phyloP scores from a whole-genome alignment of 2,888 invertebrate species.

The Ormyrus rosae region DNA sequence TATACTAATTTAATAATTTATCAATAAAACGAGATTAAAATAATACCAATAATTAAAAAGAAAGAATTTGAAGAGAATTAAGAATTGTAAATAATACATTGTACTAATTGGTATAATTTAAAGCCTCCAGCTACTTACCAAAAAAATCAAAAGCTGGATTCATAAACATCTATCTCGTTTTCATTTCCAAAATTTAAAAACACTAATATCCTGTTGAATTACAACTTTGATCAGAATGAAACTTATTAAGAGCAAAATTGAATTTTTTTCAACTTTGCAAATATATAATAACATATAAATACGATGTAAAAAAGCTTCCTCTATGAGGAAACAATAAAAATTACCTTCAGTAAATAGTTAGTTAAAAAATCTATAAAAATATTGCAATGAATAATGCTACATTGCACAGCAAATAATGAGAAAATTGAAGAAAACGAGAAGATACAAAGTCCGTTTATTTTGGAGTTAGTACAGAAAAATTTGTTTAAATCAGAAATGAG shows the following conservation, averaged over 20 bases:
- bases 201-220: slow-evolving; percentile 30
- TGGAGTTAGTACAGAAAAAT: not conserved
- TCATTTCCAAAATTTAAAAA: slow-evolving; percentile 33
- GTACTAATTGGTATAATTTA: slow-evolving; percentile 16
- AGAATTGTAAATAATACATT: slow-evolving; percentile 6
- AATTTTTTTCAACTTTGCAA: slow-evolving; percentile 42
- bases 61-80: slow-evolving; percentile 2
- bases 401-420: not conserved
- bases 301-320: slow-evolving; percentile 17
- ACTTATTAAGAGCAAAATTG: slow-evolving; percentile 29
- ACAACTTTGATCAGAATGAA: not conserved
- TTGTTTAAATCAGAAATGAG: not conserved
- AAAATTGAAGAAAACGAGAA: slow-evolving; percentile 13
- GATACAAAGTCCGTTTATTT: not conserved
- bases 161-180: slow-evolving; percentile 35
- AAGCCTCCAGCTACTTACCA: slow-evolving; percentile 53
- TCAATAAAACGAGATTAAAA: no score
- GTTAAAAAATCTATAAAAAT: not conserved
- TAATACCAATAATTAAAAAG: no score
- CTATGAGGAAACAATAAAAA: not conserved
- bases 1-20: no score
- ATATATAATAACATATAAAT: slow-evolving; percentile 13
- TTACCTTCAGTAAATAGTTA: not conserved
- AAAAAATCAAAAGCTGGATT: slow-evolving; percentile 45
- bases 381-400: no score